Conservation (phyloP, 2,113 vertebrate genomes). For the Burhinus bistriatus region DNA sequence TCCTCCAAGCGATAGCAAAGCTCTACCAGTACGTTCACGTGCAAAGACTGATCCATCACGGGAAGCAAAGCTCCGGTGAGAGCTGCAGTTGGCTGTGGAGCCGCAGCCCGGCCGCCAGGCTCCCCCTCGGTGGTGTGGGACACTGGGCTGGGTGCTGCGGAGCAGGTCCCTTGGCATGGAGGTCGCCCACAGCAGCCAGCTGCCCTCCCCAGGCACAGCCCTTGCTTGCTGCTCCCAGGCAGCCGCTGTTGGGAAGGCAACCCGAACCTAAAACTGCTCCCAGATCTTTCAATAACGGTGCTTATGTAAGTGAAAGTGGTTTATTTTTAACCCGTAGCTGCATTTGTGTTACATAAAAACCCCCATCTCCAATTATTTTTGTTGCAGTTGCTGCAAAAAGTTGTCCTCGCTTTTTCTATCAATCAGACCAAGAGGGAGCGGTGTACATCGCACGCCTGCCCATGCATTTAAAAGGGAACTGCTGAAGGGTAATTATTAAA, state of each 20-base stretch:
- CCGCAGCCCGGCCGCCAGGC: fast-evolving
- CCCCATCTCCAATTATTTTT: not conserved
- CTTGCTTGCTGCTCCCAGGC: not conserved
- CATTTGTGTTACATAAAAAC: not conserved
- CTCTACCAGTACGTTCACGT: not conserved
- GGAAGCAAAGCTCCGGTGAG: not conserved
- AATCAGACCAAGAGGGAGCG: not conserved
- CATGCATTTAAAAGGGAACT: not conserved
- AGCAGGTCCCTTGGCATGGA: too few relatives aligned
- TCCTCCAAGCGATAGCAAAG: not conserved
- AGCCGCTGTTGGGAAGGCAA: not conserved
- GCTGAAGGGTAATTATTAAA: not conserved
- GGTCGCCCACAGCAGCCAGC: fast-evolving
- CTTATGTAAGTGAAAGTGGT: not conserved
- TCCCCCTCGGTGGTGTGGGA: fast-evolving
- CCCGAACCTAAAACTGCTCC: not conserved
- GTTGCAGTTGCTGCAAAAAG: not conserved
- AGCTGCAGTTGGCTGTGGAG: not conserved
- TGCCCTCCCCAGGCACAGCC: not conserved
- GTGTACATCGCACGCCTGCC: fast-evolving
- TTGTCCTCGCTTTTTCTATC: not conserved
- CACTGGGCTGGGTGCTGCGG: fast-evolving
- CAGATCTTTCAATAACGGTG: not conserved
- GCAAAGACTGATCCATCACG: fast-evolving
- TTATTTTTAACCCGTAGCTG: not conserved